These are phyloP conservation scores for Myotis brandtii DNA, from an alignment of 2,113 vertebrate species.

Conservation along the genomic window DNA sequence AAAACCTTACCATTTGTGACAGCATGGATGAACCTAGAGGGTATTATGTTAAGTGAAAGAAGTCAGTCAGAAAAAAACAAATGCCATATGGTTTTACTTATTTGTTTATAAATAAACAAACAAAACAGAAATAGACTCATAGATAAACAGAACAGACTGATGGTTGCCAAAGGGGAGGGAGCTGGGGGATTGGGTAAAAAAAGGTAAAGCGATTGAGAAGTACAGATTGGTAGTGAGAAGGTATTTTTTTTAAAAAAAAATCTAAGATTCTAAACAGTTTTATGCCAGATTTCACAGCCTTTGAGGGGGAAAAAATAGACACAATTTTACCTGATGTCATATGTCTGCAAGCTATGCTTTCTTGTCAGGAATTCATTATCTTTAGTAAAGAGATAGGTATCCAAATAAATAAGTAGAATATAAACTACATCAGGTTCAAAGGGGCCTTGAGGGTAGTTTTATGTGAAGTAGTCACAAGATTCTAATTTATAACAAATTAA, in stretches of 20 bases:
- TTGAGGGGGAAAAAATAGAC: neutral
- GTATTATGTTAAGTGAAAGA: neutral
- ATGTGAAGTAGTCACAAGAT: neutral
- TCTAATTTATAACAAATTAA: slow-evolving; percentile 16
- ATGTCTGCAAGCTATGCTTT: neutral
- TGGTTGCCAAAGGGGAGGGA: neutral
- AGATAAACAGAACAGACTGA: neutral
- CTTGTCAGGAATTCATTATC: neutral
- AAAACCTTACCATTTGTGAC: neutral
- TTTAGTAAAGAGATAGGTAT: slow-evolving; percentile 21
- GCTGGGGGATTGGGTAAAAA: neutral
- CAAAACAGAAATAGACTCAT: neutral
- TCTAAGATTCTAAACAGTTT: neutral
- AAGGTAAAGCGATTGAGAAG: neutral
- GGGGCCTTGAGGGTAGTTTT: neutral
- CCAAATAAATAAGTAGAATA: slow-evolving; percentile 39
- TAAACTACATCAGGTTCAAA: neutral
- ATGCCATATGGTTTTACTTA: neutral
- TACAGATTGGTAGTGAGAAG: neutral
- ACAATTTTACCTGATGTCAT: neutral
- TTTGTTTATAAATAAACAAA: neutral
- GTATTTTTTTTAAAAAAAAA: neutral
- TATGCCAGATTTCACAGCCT: neutral
- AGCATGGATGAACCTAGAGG: neutral
- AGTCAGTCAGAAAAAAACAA: neutral